phyloP scores from a whole-genome alignment of 1,140 invertebrate genomes.

The Melitaea cinxia region DNA sequence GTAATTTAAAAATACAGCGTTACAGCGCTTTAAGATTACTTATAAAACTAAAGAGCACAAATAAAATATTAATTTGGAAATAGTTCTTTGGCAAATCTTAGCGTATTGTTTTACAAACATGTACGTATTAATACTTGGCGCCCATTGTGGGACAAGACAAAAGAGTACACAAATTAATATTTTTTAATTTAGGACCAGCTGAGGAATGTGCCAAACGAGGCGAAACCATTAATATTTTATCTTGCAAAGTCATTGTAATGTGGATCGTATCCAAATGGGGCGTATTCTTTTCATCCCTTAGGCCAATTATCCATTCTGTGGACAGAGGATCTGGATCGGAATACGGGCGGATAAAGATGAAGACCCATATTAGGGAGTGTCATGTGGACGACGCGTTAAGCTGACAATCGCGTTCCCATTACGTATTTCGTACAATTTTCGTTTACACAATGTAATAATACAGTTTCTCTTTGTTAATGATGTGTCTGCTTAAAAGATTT shows the following conservation, averaged over 20 bases:
- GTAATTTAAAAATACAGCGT: background rate
- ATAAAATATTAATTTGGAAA: background rate
- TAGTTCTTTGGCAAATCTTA: background rate
- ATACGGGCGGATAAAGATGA: slow-evolving; percentile 7
- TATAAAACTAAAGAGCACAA: background rate
- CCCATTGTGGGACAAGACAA: slow-evolving; percentile 18
- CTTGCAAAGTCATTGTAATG: slow-evolving; percentile 13
- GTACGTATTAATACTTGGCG: background rate
- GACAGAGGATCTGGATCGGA: slow-evolving; percentile 11
- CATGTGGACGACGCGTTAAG: slow-evolving; percentile 23
- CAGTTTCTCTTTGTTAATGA: background rate
- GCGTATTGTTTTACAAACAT: background rate
- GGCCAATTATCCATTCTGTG: slow-evolving; percentile 13
- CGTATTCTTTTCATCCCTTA: slow-evolving; percentile 13
- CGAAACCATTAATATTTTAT: slow-evolving; percentile 15
- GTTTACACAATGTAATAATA: background rate
- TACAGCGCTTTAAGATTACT: background rate
- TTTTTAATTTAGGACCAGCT: background rate
- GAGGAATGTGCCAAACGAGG: background rate
- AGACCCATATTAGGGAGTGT: slow-evolving; percentile 14
- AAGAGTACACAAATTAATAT: background rate
- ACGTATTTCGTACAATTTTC: slow-evolving; percentile 18
- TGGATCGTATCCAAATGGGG: slow-evolving; percentile 10
- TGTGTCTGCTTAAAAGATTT: background rate
- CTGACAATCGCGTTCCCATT: slow-evolving; percentile 16